A percentile compares a stretch with the other conserved stretches of the same genome.
Conservation (phyloP, 2,888 invertebrate genomes). For the Ormia ochracea region DNA sequence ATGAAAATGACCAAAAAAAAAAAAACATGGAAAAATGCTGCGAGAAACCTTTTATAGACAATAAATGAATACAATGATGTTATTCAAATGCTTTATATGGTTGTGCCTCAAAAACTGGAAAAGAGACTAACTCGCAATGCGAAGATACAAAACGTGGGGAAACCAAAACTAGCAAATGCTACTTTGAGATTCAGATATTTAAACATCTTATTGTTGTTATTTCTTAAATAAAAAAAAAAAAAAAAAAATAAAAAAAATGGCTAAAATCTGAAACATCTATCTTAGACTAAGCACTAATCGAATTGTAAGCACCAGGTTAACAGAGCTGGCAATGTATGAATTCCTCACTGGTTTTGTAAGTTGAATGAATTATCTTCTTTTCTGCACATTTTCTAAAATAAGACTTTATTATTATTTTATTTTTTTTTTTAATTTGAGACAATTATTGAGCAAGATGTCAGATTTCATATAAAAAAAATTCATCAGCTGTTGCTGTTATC, state of each 20-base stretch:
- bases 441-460: too few species aligned
- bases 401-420: too few species aligned
- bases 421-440: too few species aligned
- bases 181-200: constrained; percentile 42
- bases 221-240: not conserved
- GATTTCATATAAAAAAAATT: too few species aligned
- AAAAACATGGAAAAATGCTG: too few species aligned
- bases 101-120: constrained; percentile 4
- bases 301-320: not conserved
- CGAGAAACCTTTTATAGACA: constrained; percentile 25
- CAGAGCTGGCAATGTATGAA: not conserved
- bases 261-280: constrained; percentile 38
- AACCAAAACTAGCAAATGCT: constrained; percentile 23
- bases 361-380: too few species aligned
- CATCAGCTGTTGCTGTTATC: too few species aligned
- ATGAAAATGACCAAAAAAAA: not conserved
- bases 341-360: not conserved
- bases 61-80: constrained; percentile 26
- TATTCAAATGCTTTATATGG: constrained; percentile 60
- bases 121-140: not conserved
- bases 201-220: constrained; percentile 23
- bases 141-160: not conserved
- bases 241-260: not conserved
- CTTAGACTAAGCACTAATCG: not conserved
- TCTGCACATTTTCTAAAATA: too few species aligned